phyloP scores from a whole-genome alignment of 2,113 vertebrate species.

The Thunnus maccoyii region DNA sequence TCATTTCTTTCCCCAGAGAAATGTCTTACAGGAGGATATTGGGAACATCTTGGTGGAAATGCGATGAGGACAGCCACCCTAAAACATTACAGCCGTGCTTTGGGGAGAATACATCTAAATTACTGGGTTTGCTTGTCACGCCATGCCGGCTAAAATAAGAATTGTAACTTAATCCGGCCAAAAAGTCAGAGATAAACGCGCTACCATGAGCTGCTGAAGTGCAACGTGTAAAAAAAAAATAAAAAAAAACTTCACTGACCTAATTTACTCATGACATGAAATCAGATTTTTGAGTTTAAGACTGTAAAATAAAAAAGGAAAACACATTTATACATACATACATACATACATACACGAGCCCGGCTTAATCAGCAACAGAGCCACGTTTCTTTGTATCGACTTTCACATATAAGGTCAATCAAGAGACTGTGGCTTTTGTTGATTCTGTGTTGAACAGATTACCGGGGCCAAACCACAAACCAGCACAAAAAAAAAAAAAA shows the following conservation, averaged over 20 bases:
- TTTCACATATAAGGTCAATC: slow-evolving; percentile 81
- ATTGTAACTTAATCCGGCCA: slow-evolving; percentile 69
- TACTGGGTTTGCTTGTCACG: slow-evolving; percentile 81
- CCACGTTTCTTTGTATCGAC: slow-evolving; percentile 69
- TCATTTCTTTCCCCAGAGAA: slow-evolving; percentile 72
- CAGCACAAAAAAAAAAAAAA: slow-evolving; percentile 8
- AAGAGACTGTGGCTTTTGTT: slow-evolving; percentile 77
- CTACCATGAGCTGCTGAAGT: slow-evolving; percentile 55
- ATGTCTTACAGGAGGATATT: slow-evolving; percentile 76
- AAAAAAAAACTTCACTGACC: slow-evolving; percentile 49
- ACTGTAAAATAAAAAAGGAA: slow-evolving; percentile 26
- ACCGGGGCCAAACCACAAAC: slow-evolving; percentile 76
- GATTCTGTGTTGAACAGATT: slow-evolving; percentile 81
- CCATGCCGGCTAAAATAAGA: slow-evolving; percentile 78
- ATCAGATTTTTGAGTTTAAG: slow-evolving; percentile 56
- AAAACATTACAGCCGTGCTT: slow-evolving; percentile 79
- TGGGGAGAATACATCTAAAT: slow-evolving; percentile 82
- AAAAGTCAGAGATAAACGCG: slow-evolving; percentile 62
- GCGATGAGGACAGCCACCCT: slow-evolving; percentile 74
- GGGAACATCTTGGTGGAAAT: slow-evolving; percentile 74
- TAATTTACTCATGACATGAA: slow-evolving; percentile 57
- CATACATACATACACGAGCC: slow-evolving; percentile 16
- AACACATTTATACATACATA: slow-evolving; percentile 26
- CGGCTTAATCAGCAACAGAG: slow-evolving; percentile 73
- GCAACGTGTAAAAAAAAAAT: slow-evolving; percentile 9